phyloP scores from a whole-genome alignment of 2,113 vertebrate genomes.

The Notechis scutatus region DNA sequence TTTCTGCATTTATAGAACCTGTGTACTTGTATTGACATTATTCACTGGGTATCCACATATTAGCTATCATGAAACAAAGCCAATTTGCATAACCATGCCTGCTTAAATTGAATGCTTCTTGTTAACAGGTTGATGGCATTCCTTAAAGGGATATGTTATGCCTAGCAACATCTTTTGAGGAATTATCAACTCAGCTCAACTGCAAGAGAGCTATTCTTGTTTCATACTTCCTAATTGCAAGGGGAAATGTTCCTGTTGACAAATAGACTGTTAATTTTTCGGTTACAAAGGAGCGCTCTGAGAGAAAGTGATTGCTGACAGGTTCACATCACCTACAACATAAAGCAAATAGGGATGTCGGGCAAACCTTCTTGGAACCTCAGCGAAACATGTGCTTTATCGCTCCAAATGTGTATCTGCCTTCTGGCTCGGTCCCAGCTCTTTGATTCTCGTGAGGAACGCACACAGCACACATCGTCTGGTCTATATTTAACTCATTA shows the following conservation, averaged over 20 bases:
- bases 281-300: not conserved
- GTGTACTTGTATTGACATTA: constrained; percentile 36
- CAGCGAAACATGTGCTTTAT: not conserved
- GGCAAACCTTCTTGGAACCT: not conserved
- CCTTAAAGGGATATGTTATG: constrained; percentile 57
- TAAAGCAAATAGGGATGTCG: not conserved
- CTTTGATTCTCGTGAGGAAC: not conserved
- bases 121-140: constrained; percentile 60
- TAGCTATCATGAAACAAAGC: constrained; percentile 47
- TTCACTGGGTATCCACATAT: constrained; percentile 48
- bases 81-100: constrained; percentile 35
- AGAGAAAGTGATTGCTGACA: not conserved
- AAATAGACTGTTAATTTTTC: not conserved
- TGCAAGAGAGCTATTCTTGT: not conserved
- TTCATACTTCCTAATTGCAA: not conserved
- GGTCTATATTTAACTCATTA: not conserved
- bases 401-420: not conserved
- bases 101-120: constrained; percentile 30
- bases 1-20: constrained; percentile 21
- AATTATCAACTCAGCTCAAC: constrained; percentile 25
- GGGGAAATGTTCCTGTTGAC: not conserved
- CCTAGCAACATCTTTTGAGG: constrained; percentile 54
- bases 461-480: not conserved
- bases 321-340: not conserved
- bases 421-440: not conserved